Evolutionary conservation across 2,797 vertebrate genomes (phyloP).

Genomic region (Takifugu ocellatus): DNA sequence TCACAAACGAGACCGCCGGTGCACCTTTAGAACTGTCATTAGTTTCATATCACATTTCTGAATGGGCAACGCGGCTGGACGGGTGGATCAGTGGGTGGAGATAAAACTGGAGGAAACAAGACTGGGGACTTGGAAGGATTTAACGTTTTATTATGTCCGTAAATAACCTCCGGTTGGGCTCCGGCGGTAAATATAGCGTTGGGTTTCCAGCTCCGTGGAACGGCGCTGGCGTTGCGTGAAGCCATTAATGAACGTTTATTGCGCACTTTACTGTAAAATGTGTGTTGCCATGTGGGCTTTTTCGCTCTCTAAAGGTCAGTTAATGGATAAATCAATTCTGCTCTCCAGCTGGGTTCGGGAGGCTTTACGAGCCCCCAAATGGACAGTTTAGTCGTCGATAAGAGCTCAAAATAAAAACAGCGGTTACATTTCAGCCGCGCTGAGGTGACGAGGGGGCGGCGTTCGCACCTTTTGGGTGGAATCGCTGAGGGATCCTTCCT

Average conservation of each 20-base stretch:
- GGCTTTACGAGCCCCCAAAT: conserved; percentile 35
- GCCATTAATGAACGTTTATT: not conserved
- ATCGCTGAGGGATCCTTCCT: not conserved
- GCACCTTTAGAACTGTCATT: conserved; percentile 15
- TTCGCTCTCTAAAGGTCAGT: conserved; percentile 44
- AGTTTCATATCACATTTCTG: no score
- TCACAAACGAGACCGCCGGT: conserved; percentile 16
- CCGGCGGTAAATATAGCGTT: not conserved
- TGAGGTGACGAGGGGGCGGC: conserved; percentile 11
- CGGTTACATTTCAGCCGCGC: conserved; percentile 31
- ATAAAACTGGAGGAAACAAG: not conserved
- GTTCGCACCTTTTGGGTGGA: not conserved
- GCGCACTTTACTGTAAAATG: not conserved
- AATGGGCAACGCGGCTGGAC: no score
- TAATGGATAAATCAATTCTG: conserved; percentile 48
- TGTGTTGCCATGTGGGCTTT: not conserved
- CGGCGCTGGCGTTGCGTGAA: conserved; percentile 11
- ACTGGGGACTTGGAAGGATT: not conserved
- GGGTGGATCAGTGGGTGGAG: not conserved
- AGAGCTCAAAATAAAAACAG: conserved; percentile 44
- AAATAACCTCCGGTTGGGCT: no score
- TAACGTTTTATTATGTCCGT: not conserved
- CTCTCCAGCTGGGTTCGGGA: conserved; percentile 19
- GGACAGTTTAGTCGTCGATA: conserved; percentile 48
- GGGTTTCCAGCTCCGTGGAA: conserved; percentile 8